Percentiles rank a stretch among this genome's conserved stretches.
Conservation (phyloP, 2,888 invertebrate genomes). For the Nephrotoma guestfalica region DNA sequence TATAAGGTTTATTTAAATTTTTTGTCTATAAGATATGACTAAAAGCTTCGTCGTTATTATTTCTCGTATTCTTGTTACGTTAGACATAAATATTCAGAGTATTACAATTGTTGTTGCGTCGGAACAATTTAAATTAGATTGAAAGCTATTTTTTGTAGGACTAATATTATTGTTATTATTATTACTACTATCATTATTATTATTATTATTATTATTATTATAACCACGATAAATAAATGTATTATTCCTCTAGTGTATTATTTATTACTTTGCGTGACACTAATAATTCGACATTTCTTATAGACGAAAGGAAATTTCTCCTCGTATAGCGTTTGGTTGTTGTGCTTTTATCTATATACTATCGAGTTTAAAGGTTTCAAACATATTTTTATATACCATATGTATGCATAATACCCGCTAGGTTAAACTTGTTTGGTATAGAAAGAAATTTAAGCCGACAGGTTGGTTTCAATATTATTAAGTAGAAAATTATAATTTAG, state of each 20-base stretch:
- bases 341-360: background rate
- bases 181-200: background rate
- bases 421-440: background rate
- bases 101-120: background rate
- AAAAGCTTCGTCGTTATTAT: background rate
- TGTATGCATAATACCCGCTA: background rate
- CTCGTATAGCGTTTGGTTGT: background rate
- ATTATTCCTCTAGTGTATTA: background rate
- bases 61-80: no score
- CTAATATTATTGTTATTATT: background rate
- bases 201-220: background rate
- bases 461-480: background rate
- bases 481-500: background rate
- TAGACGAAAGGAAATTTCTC: background rate
- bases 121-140: background rate
- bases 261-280: background rate
- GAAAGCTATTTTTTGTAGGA: background rate
- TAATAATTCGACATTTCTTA: background rate
- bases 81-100: no score
- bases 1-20: background rate
- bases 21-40: background rate
- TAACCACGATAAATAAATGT: background rate
- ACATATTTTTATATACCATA: background rate
- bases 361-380: background rate
- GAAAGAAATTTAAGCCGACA: background rate